Evolutionary conservation across 2,113 vertebrate species (phyloP).

Genomic region (Caretta caretta): DNA sequence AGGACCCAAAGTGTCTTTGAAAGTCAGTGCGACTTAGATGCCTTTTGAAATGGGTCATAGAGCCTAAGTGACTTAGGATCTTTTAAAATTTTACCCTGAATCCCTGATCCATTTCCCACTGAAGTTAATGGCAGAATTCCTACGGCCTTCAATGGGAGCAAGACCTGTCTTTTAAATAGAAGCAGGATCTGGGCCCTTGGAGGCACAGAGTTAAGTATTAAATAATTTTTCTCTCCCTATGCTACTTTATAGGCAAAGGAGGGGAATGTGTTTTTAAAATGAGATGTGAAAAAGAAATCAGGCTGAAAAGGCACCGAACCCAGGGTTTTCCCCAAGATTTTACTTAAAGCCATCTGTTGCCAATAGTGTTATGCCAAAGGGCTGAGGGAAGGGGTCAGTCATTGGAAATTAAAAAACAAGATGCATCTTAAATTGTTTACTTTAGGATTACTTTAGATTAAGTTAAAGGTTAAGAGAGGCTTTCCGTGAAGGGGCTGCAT

Average conservation of each 20-base stretch:
- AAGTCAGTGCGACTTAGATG: neutral
- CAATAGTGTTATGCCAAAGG: neutral
- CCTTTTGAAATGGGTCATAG: neutral
- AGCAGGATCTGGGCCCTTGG: neutral
- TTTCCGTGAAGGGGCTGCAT: neutral
- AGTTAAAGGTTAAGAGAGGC: neutral
- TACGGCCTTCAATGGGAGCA: neutral
- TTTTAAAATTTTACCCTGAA: neutral
- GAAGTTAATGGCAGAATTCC: neutral
- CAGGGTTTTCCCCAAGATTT: neutral
- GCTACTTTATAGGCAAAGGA: neutral
- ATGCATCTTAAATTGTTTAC: neutral
- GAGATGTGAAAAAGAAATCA: neutral
- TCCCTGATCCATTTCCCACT: neutral
- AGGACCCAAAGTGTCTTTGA: neutral
- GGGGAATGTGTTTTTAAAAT: neutral
- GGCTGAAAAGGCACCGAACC: neutral
- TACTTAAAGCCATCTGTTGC: too few relatives aligned
- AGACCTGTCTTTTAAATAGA: neutral
- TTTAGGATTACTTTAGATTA: neutral
- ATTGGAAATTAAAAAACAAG: neutral
- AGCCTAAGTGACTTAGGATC: neutral
- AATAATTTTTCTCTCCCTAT: neutral
- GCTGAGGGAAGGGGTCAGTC: neutral
- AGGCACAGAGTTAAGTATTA: neutral